Evolutionary conservation across 2,888 invertebrate genomes (phyloP).

Genomic region (Mamestra brassicae): DNA sequence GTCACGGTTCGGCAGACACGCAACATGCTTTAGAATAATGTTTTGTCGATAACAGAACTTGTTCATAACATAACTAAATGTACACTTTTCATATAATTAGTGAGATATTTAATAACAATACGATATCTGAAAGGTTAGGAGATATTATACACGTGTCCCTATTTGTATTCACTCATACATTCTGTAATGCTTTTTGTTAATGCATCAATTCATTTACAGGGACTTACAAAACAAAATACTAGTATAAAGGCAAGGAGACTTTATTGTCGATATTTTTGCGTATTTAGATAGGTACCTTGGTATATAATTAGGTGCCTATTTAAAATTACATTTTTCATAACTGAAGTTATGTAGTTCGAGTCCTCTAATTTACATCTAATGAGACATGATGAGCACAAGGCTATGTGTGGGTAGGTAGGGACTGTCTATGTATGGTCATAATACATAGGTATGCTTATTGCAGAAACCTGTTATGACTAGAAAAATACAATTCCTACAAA

Average conservation of each 20-base stretch:
- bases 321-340: constrained; percentile 4
- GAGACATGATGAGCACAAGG: neutral
- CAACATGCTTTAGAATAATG: constrained; percentile 82
- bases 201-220: constrained; percentile 8
- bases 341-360: constrained; percentile 14
- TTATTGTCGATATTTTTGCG: constrained; percentile 62
- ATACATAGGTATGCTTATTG: neutral
- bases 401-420: neutral
- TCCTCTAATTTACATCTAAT: constrained; percentile 8
- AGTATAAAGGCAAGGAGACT: constrained; percentile 44
- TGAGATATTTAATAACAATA: constrained; percentile 67
- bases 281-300: constrained; percentile 22
- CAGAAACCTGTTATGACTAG: neutral
- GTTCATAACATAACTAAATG: constrained; percentile 66
- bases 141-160: constrained; percentile 67
- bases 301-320: constrained; percentile 2
- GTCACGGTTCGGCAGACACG: constrained; percentile 73
- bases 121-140: constrained; percentile 66
- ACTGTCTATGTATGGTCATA: neutral
- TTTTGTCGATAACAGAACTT: constrained; percentile 76
- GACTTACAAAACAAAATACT: constrained; percentile 12
- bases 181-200: constrained; percentile 68
- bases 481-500: neutral
- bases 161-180: constrained; percentile 72
- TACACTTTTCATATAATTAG: constrained; percentile 62